phyloP scores from a whole-genome alignment of 2,888 invertebrate species.

The Hypolimnas misippus region DNA sequence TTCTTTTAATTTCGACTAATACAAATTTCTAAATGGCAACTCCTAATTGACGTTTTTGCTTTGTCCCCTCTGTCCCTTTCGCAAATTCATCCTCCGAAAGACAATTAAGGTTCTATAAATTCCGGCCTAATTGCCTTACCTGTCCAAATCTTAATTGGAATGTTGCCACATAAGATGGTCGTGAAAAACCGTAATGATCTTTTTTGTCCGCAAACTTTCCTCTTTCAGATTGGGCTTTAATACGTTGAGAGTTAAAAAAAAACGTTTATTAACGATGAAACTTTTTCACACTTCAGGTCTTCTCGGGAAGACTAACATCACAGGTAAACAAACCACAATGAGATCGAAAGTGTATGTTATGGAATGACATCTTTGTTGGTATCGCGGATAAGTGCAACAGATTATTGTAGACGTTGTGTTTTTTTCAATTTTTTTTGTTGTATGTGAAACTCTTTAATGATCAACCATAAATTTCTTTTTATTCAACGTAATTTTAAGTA shows the following conservation, averaged over 20 bases:
- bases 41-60: constrained; percentile 59
- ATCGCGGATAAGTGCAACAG: constrained; percentile 50
- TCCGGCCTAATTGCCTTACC: constrained; percentile 61
- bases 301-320: constrained; percentile 85
- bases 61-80: constrained; percentile 48
- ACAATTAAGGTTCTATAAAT: constrained; percentile 64
- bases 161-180: constrained; percentile 54
- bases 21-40: constrained; percentile 48
- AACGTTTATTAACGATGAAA: constrained; percentile 80
- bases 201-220: constrained; percentile 79
- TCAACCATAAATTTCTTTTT: background rate
- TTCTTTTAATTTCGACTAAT: constrained; percentile 32
- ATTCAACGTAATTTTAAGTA: background rate
- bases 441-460: background rate
- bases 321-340: constrained; percentile 72
- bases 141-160: constrained; percentile 67
- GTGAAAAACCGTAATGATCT: constrained; percentile 64
- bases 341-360: constrained; percentile 68
- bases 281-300: constrained; percentile 85
- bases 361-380: constrained; percentile 69
- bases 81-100: constrained; percentile 53
- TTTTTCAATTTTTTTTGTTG: too few relatives aligned
- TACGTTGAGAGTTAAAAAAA: constrained; percentile 65
- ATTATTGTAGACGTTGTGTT: constrained; percentile 26
- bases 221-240: constrained; percentile 80